Base-by-base conservation (phyloP, 2,888 invertebrate species). In the Apomyelois bistriatella region DNA sequence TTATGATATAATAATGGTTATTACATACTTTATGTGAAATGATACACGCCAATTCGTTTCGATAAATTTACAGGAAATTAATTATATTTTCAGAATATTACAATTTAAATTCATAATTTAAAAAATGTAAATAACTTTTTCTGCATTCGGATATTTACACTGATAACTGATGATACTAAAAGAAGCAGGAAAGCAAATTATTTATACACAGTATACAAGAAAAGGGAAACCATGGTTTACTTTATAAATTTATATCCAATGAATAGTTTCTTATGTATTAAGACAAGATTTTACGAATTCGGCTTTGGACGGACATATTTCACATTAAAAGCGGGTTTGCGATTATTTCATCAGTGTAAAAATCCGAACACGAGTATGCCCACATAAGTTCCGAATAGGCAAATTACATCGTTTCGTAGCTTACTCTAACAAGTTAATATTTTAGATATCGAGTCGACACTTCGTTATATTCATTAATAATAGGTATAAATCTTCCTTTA, bases 401-500 rank as follows among this genome's bases (percentile, higher is more conserved):
- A 70, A 68, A 72, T 56, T 46, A 74, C 66, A 72, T 65, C 57
- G 72, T 71, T 72, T 65, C 57, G 72, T 71, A 76, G 73, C 81
- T 81, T 82, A 83, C 69, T 76, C 79, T 85, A 84, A 46, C 76
- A 78, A 78, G 79, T 81, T 79, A 76, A 79, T 82, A 87, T 81
- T 84, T 84, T 80, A 83, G 79, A 80, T 81, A 84, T 83, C 80
- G 77, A 80, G 76, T 79, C 78, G 76, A 78, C 76, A 74, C 73
- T 75, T 85, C 78, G 82, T 85, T 78, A 82, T 76, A 82, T 78
- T 85, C 73, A 80, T 81, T 82, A 81, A 82, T 85, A 75, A 78
- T 86, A 88, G 76, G 84, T 89, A 88, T 84, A 85, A 85, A 82
- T 88, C 81, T 89, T 85, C 85, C 83, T 85, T 85, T 90, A 90